Conservation (phyloP, 1,140 invertebrate species). For the Halictus rubicundus region DNA sequence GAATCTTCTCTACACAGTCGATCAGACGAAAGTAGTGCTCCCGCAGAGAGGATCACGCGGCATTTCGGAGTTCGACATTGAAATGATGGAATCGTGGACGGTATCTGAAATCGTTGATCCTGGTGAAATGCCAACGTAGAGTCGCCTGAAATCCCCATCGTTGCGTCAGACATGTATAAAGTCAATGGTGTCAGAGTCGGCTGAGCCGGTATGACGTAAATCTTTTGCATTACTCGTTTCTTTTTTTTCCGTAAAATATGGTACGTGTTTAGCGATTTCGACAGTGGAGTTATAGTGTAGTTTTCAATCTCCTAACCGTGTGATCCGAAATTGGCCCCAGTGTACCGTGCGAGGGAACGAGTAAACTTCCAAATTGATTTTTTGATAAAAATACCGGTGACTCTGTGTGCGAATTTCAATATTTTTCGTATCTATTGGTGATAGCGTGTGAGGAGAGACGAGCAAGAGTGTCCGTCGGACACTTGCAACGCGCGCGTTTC, state of each 20-base stretch:
- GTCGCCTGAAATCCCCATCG: neutral
- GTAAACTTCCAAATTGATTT: too few relatives aligned
- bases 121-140: constrained; percentile 11
- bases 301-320: neutral
- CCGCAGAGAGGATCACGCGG: neutral
- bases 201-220: neutral
- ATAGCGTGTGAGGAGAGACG: too few relatives aligned
- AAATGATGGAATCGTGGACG: neutral
- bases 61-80: neutral
- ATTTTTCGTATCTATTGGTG: neutral
- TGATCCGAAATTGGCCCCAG: neutral
- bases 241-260: too few relatives aligned
- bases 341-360: too few relatives aligned
- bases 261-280: too few relatives aligned
- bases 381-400: neutral
- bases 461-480: constrained; percentile 28
- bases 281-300: neutral
- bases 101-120: neutral
- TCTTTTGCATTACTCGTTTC: neutral
- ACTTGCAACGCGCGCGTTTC: too few relatives aligned
- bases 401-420: neutral
- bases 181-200: constrained; percentile 9
- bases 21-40: too few relatives aligned
- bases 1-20: neutral
- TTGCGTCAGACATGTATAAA: neutral